Percentiles rank a stretch among this genome's conserved stretches.
phyloP scores from a whole-genome alignment of 2,797 vertebrate genomes.

The Sebastes vulpes region DNA sequence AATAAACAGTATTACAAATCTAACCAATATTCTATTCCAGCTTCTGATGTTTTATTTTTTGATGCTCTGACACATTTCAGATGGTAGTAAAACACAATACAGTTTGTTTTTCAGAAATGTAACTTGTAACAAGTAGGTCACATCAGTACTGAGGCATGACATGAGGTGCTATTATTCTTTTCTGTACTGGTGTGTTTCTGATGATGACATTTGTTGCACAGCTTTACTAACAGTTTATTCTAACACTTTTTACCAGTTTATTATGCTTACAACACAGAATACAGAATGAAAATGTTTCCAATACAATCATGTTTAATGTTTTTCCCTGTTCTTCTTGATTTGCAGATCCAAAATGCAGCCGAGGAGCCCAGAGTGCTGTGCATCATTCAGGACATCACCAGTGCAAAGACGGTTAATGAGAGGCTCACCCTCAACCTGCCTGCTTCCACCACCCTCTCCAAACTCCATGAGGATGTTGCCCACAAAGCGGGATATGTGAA shows the following conservation, averaged over 20 bases:
- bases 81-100: neutral
- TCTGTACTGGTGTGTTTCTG: neutral
- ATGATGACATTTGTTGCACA: neutral
- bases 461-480: constrained; percentile 93
- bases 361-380: constrained; percentile 98
- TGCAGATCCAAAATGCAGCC: constrained; percentile 96
- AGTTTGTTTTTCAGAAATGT: neutral
- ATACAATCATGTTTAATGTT: neutral
- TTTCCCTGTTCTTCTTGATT: constrained; percentile 6
- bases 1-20: neutral
- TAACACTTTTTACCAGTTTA: neutral
- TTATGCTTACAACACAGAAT: neutral
- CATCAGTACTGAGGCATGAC: neutral
- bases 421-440: constrained; percentile 95
- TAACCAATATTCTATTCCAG: neutral
- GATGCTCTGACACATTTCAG: neutral
- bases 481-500: constrained; percentile 94
- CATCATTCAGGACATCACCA: constrained; percentile 98
- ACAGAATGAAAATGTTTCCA: neutral
- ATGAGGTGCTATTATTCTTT: neutral
- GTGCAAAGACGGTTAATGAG: constrained; percentile 92
- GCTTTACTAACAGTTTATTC: neutral
- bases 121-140: neutral
- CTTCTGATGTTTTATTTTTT: neutral
- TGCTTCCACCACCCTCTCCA: constrained; percentile 92